Percentiles rank a stretch among this genome's conserved stretches.
Evolutionary conservation across 2,797 vertebrate species (phyloP).

Genomic region (Sebastes oblongus): DNA sequence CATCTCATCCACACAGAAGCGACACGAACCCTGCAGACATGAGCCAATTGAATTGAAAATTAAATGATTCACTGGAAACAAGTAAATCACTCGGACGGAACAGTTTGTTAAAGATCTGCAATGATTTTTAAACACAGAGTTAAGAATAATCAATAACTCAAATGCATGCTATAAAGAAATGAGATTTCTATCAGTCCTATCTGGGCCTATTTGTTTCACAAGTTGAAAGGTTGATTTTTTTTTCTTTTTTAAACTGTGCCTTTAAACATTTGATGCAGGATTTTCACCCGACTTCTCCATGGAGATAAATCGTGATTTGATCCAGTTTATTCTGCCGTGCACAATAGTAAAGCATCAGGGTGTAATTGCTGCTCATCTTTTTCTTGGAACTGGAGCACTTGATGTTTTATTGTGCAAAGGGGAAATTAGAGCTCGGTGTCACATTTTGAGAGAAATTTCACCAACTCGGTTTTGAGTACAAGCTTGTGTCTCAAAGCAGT

Average conservation of each 20-base stretch:
- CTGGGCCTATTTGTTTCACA: neutral
- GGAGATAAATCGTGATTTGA: neutral
- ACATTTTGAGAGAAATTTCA: neutral
- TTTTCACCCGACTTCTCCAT: neutral
- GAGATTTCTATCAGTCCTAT: neutral
- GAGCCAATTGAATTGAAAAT: neutral
- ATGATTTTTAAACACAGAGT: neutral
- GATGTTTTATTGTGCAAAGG: neutral
- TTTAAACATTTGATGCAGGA: neutral
- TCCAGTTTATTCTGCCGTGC: neutral
- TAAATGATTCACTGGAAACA: neutral
- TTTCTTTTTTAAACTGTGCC: neutral
- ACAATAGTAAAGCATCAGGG: neutral
- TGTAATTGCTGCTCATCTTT: neutral
- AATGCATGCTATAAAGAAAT: too few species aligned
- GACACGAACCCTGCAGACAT: neutral
- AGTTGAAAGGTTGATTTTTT: neutral
- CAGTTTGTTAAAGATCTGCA: neutral
- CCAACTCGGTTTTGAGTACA: neutral
- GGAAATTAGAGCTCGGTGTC: neutral
- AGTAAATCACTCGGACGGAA: neutral
- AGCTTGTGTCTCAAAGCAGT: conserved; percentile 75
- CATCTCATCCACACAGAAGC: neutral
- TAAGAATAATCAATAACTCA: neutral
- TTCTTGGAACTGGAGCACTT: neutral